These are phyloP conservation scores for Drosophila biarmipes DNA, from an alignment of 1,140 invertebrate species.

Conservation along the genomic window DNA sequence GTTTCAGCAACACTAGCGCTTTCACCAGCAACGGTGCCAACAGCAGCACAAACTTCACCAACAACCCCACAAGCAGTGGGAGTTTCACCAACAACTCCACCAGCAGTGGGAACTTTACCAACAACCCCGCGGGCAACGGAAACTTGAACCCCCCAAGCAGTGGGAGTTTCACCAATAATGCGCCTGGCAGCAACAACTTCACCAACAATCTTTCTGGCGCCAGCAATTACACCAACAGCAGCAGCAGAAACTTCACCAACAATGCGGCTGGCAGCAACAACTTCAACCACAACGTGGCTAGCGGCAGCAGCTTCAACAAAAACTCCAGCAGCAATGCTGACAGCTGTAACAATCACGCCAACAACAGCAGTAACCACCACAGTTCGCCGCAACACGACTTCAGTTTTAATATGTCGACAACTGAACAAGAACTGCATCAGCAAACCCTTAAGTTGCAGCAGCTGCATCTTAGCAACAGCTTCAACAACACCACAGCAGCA, in stretches of 20 bases:
- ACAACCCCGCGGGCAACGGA: too few species aligned
- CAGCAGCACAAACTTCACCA: slow-evolving; percentile 16
- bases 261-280: neutral
- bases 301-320: slow-evolving; percentile 17
- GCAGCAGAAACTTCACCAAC: neutral
- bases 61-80: neutral
- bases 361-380: slow-evolving; percentile 7
- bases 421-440: slow-evolving; percentile 34
- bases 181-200: slow-evolving; percentile 12
- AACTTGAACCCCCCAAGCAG: neutral
- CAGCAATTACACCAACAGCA: slow-evolving; percentile 17
- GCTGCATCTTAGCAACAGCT: slow-evolving; percentile 25
- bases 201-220: slow-evolving; percentile 8
- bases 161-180: neutral
- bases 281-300: neutral
- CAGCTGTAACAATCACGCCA: slow-evolving; percentile 11
- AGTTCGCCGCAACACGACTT: slow-evolving; percentile 20
- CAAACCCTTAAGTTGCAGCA: slow-evolving; percentile 40
- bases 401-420: slow-evolving; percentile 25
- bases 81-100: neutral
- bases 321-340: slow-evolving; percentile 23
- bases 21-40: slow-evolving; percentile 17
- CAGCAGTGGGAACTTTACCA: slow-evolving; percentile 3
- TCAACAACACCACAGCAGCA: slow-evolving; percentile 22
- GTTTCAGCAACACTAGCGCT: slow-evolving; percentile 7